Percentiles rank a stretch among this genome's conserved stretches.
These are phyloP conservation scores for Calcarius lapponicus DNA, from an alignment of 2,797 vertebrate species.

Conservation along the genomic window DNA sequence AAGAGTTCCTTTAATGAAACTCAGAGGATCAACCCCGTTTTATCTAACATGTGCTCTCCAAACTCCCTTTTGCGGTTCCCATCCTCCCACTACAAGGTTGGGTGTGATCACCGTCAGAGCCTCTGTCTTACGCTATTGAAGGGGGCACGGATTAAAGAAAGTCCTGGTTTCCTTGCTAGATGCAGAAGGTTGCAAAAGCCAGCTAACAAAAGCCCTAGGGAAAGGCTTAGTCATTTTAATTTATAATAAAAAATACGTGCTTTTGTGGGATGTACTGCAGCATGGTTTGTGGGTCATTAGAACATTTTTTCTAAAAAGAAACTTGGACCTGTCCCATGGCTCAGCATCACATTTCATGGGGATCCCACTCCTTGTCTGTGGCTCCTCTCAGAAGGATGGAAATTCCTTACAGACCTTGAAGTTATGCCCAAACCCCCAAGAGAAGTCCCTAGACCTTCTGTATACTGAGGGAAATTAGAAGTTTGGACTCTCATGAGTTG, in stretches of 20 bases:
- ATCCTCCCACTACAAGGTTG: neutral
- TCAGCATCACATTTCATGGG: neutral
- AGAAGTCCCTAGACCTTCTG: neutral
- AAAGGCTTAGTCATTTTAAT: neutral
- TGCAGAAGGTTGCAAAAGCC: neutral
- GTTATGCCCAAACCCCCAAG: neutral
- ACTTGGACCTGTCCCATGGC: neutral
- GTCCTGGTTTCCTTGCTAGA: neutral
- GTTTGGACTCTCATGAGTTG: fast-evolving
- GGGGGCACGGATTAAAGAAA: neutral
- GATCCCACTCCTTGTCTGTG: neutral
- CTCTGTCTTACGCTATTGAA: neutral
- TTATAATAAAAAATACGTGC: neutral
- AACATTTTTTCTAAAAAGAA: neutral
- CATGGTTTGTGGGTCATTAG: neutral
- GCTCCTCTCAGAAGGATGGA: neutral
- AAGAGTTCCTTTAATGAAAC: neutral
- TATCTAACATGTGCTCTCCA: neutral
- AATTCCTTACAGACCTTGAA: neutral
- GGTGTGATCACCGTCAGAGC: neutral
- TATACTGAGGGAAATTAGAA: neutral
- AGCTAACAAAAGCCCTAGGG: neutral
- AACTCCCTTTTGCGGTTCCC: neutral
- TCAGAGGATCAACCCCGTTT: neutral
- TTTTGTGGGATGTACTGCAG: neutral